A percentile compares a stretch with the other conserved stretches of the same genome.
Evolutionary conservation across 2,888 invertebrate genomes (phyloP).

Genomic region (Nycteola revayana): DNA sequence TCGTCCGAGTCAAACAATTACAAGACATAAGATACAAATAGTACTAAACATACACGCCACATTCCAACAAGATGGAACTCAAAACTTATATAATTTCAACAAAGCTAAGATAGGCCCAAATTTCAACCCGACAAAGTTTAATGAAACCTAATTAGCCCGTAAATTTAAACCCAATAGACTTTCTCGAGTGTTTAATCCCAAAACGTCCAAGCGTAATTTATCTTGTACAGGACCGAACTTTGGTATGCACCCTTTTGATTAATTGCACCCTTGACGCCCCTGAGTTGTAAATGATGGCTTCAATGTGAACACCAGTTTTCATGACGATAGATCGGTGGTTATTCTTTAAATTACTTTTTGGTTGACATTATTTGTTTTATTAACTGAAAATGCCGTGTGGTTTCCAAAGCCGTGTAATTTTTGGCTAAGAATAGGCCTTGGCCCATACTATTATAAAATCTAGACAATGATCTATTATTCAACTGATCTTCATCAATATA

Average conservation of each 20-base stretch:
- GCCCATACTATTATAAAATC: too few relatives aligned
- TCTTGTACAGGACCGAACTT: constrained; percentile 35
- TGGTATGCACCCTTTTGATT: constrained; percentile 29
- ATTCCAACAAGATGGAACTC: constrained; percentile 6
- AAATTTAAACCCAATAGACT: constrained; percentile 55
- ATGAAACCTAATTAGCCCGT: constrained; percentile 54
- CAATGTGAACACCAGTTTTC: background rate
- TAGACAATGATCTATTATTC: too few relatives aligned
- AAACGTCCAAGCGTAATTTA: constrained; percentile 48
- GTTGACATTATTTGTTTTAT: too few relatives aligned
- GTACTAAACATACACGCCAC: constrained; percentile 3
- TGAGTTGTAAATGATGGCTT: background rate
- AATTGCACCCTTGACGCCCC: constrained; percentile 19
- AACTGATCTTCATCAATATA: too few relatives aligned
- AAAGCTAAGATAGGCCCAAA: constrained; percentile 28
- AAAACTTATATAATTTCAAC: constrained; percentile 24
- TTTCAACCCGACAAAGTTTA: constrained; percentile 42
- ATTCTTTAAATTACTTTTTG: background rate
- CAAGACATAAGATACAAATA: too few relatives aligned
- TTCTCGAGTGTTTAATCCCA: constrained; percentile 49
- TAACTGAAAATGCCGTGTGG: too few relatives aligned
- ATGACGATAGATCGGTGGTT: background rate
- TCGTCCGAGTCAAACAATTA: too few relatives aligned
- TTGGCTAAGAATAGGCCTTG: too few relatives aligned
- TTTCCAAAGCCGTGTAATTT: too few relatives aligned